Conservation (phyloP, 2,113 vertebrate genomes). For the Ahaetulla prasina region DNA sequence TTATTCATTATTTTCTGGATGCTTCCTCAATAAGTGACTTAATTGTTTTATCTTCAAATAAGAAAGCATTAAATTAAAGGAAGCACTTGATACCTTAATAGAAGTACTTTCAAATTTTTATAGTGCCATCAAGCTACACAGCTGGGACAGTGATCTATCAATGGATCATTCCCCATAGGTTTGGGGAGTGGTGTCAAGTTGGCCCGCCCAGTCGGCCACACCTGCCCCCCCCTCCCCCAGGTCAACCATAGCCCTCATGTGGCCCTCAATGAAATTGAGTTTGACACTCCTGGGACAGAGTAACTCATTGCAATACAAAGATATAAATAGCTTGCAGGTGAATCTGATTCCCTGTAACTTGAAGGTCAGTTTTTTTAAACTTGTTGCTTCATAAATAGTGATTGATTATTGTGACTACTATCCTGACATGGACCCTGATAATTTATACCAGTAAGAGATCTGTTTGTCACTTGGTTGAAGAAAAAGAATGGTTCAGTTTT, state of each 20-base stretch:
- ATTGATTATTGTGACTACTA: slow-evolving; percentile 43
- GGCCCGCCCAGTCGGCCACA: too few relatives aligned
- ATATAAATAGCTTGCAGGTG: not conserved
- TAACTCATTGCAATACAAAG: not conserved
- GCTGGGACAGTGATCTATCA: slow-evolving; percentile 42
- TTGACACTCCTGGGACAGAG: too few relatives aligned
- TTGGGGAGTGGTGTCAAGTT: too few relatives aligned
- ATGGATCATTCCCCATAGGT: slow-evolving; percentile 31
- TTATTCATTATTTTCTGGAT: slow-evolving; percentile 18
- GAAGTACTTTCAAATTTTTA: slow-evolving; percentile 45
- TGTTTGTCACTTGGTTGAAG: not conserved
- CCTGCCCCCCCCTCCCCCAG: too few relatives aligned
- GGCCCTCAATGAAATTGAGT: too few relatives aligned
- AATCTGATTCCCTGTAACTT: not conserved
- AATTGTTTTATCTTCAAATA: slow-evolving; percentile 32
- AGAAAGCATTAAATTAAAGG: slow-evolving; percentile 27
- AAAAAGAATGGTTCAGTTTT: not conserved
- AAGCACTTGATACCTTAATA: slow-evolving; percentile 38
- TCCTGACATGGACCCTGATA: slow-evolving; percentile 51
- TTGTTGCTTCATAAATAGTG: not conserved
- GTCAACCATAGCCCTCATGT: too few relatives aligned
- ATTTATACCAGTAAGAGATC: not conserved
- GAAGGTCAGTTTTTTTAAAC: not conserved
- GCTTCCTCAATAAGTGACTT: not conserved
- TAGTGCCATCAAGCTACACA: slow-evolving; percentile 43